Evolutionary conservation across 1,140 invertebrate species (phyloP), one percentile per base, ranked within the genome.

Genomic region (Dreissena polymorpha): DNA sequence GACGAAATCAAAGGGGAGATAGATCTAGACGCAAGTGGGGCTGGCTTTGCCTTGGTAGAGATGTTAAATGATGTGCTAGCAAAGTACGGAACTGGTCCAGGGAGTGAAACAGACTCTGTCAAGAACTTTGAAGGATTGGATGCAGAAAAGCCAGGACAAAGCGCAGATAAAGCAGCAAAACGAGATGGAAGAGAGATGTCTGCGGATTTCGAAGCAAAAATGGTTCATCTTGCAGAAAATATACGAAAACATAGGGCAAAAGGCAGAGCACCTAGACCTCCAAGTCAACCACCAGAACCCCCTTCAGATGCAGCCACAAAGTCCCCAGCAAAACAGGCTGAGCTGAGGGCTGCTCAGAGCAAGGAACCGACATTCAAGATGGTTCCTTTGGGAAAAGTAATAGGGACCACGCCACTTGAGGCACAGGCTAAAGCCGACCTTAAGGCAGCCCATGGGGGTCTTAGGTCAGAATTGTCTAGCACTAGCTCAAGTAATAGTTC

Each of bases 321-420:
- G 10, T 77, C 84, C 3, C 71, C 78, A 18, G 60, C 76, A 69
- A 85, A 85, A 50, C 79, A 78, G 67, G 39, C 60, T 70, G 83
- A 77, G 23, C 29, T 82, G 29, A 25, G 74, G 67, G 84, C 85
- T 0, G 78, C 74, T n/a, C 85, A 86, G 16, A 88, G 85, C 14
- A 78, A 81, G 18, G 89, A 90, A 69, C 89, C 89, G 5, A 88
- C 85, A 13, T 91, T 90, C 68, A 90, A 90, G 70, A 91, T 90
- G 89, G 89, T 90, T 50, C 84, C 90, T 0, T 80, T 91, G 27
- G 82, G 79, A 25, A 87, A 85, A 25, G 80, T 79, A 0, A 77
- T 75, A 67, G 68, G 82, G 60, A n/a, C 77, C 60, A 60, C 83
- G 70, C 77, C 67, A 60, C 6, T 81, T 14, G 18, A 68, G 18